phyloP scores from a whole-genome alignment of 2,888 invertebrate species.

The Tubulanus polymorphus region DNA sequence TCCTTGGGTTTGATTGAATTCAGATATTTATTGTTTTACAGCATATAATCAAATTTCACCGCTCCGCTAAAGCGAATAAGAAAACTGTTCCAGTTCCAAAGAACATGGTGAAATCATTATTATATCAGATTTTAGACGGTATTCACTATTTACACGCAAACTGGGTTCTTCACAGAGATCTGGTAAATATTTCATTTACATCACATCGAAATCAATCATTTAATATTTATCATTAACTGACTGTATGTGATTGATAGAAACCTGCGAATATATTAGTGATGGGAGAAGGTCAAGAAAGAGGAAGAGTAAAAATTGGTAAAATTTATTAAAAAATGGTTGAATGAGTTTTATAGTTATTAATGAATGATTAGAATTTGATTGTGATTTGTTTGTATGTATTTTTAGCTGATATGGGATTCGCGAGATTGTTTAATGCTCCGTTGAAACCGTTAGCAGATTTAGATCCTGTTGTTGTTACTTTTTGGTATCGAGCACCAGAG shows the following conservation, averaged over 20 bases:
- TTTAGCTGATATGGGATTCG: conserved; percentile 96
- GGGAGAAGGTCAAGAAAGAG: conserved; percentile 97
- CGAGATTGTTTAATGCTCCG: conserved; percentile 94
- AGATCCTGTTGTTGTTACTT: conserved; percentile 98
- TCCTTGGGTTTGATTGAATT: neutral
- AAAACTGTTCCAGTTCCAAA: conserved; percentile 93
- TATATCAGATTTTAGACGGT: conserved; percentile 97
- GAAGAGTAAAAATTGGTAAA: conserved; percentile 81
- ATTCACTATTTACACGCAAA: conserved; percentile 98
- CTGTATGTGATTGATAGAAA: conserved; percentile 62
- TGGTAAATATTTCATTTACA: conserved; percentile 63
- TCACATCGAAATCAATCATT: conserved; percentile 50
- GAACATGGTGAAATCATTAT: conserved; percentile 78
- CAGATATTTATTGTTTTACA: conserved; percentile 42
- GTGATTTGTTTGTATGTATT: conserved; percentile 7
- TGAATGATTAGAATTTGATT: neutral
- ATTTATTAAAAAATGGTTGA: neutral
- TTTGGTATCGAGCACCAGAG: conserved; percentile 99
- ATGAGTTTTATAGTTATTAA: neutral
- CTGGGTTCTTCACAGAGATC: conserved; percentile 96
- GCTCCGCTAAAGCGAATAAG: conserved; percentile 95
- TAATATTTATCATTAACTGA: neutral
- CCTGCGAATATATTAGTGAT: conserved; percentile 98
- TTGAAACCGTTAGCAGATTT: conserved; percentile 95
- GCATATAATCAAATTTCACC: conserved; percentile 98